A percentile compares a stretch with the other conserved stretches of the same genome.
Conservation (phyloP, 1,140 invertebrate species). For the Aphaenogaster rudis region DNA sequence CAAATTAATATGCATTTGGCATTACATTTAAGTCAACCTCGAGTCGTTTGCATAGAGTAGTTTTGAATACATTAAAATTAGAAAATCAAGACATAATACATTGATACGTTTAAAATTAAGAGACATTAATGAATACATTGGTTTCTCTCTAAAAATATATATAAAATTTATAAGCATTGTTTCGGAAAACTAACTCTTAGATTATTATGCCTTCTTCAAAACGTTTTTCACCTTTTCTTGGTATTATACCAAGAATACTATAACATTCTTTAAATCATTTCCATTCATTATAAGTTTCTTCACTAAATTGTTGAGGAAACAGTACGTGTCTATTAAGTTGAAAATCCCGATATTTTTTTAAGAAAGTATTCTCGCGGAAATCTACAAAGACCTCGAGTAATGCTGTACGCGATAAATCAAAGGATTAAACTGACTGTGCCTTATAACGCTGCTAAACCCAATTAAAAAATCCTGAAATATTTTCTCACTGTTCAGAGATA, state of each 20-base stretch:
- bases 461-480: conserved; percentile 59
- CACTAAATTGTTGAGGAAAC: not conserved
- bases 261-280: conserved; percentile 29
- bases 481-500: conserved; percentile 39
- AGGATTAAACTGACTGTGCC: conserved; percentile 41
- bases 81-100: too few species aligned
- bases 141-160: too few species aligned
- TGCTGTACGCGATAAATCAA: conserved; percentile 27
- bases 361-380: not conserved
- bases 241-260: not conserved
- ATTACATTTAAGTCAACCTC: not conserved
- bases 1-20: not conserved
- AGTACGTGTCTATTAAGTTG: conserved; percentile 2
- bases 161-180: too few species aligned
- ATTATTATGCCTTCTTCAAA: not conserved
- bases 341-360: conserved; percentile 3
- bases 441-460: conserved; percentile 35
- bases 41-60: not conserved
- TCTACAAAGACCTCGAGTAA: not conserved
- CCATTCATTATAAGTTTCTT: not conserved
- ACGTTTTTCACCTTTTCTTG: not conserved
- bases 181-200: not conserved
- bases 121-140: too few species aligned
- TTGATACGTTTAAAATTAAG: too few species aligned
- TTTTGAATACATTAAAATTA: too few species aligned